These are phyloP conservation scores for Siphlonurus alternatus DNA, from an alignment of 2,888 invertebrate genomes.

Conservation along the genomic window DNA sequence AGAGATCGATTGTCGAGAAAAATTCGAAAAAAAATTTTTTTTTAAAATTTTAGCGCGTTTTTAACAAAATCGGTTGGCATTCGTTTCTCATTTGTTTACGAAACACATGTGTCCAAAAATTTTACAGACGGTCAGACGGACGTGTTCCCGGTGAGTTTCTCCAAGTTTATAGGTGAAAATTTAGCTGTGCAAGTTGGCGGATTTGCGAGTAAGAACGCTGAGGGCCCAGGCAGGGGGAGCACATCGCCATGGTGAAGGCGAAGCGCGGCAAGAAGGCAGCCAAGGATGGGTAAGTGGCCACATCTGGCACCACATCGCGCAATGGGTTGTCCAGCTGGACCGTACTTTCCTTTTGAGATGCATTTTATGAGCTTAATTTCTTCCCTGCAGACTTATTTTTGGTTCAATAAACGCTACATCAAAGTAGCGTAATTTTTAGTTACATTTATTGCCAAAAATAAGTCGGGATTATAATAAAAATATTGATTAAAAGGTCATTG, in stretches of 20 bases:
- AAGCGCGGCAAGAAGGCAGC: constrained; percentile 1
- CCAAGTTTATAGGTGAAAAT: neutral
- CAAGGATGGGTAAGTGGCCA: neutral
- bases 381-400: too few species aligned
- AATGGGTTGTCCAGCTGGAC: too few species aligned
- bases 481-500: too few species aligned
- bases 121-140: neutral
- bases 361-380: too few species aligned
- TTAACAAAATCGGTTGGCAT: neutral
- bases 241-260: constrained; percentile 2
- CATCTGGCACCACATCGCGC: neutral
- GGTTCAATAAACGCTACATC: too few species aligned
- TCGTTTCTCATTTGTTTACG: neutral
- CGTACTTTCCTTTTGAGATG: too few species aligned
- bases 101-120: neutral
- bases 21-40: too few species aligned
- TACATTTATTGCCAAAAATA: too few species aligned
- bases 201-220: neutral
- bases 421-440: too few species aligned
- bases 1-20: too few species aligned
- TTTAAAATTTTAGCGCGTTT: too few species aligned
- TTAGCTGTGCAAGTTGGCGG: constrained; percentile 1
- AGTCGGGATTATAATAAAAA: too few species aligned
- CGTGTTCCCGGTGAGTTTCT: neutral
- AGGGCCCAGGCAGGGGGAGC: neutral